Percentiles rank a stretch among this genome's conserved stretches.
Evolutionary conservation across 2,888 invertebrate species (phyloP).

Genomic region (Hermodice carunculata): DNA sequence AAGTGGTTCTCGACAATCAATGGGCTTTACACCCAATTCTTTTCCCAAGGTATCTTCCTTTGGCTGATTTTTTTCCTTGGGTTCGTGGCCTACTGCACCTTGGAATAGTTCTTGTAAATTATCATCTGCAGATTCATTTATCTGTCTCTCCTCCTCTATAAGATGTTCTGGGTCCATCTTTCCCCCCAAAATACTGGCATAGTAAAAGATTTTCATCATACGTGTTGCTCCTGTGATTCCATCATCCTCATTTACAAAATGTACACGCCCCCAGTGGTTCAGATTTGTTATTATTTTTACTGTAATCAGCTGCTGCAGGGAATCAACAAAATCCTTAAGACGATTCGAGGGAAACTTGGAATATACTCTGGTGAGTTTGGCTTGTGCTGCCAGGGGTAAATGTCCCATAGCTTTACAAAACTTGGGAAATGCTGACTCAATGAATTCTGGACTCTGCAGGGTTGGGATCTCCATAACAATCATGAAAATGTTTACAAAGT

Average conservation of each 20-base stretch:
- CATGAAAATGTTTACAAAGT: conserved; percentile 76
- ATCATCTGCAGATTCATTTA: conserved; percentile 47
- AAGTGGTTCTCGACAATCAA: conserved; percentile 87
- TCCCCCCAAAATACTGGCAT: conserved; percentile 90
- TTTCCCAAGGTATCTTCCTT: conserved; percentile 73
- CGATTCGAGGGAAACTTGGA: conserved; percentile 71
- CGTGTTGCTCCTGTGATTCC: conserved; percentile 87
- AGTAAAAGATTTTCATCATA: conserved; percentile 81
- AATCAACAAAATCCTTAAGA: conserved; percentile 52
- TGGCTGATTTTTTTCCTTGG: conserved; percentile 57
- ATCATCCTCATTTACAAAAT: conserved; percentile 86
- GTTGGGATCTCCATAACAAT: conserved; percentile 85
- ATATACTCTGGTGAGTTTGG: conserved; percentile 85
- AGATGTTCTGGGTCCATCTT: conserved; percentile 58
- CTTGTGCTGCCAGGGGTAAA: conserved; percentile 82
- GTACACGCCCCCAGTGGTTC: conserved; percentile 72
- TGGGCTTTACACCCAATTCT: conserved; percentile 81
- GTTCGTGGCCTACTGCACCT: conserved; percentile 63
- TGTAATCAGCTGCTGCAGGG: conserved; percentile 88
- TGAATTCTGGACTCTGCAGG: conserved; percentile 76
- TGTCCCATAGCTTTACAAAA: conserved; percentile 79
- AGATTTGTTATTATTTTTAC: conserved; percentile 84
- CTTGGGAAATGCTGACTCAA: conserved; percentile 85
- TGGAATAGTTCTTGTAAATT: conserved; percentile 52
- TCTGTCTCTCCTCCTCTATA: conserved; percentile 19